Conservation (phyloP, 2,888 invertebrate species). For the Notodonta ziczac region DNA sequence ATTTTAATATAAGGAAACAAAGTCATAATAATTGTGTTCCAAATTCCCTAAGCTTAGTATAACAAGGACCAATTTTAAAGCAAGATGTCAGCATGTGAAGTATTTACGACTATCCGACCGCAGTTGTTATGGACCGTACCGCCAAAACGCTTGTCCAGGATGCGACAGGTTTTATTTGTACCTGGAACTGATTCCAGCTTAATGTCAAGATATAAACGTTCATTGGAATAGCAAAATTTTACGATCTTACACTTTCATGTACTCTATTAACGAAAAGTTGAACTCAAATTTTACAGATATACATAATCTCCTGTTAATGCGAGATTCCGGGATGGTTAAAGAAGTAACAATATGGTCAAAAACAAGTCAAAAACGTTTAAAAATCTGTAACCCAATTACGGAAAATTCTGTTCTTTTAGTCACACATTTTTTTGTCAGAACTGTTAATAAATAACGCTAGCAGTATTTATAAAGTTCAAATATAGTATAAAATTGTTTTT, state of each 20-base stretch:
- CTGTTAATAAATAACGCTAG: too few relatives aligned
- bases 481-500: too few relatives aligned
- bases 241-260: background rate
- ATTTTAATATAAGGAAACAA: background rate
- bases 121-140: slow-evolving; percentile 55
- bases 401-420: too few relatives aligned
- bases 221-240: background rate
- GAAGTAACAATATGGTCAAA: too few relatives aligned
- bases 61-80: slow-evolving; percentile 15
- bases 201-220: slow-evolving; percentile 9
- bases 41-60: background rate
- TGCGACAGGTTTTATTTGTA: slow-evolving; percentile 40
- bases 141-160: slow-evolving; percentile 47
- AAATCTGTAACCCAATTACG: too few relatives aligned
- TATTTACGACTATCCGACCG: slow-evolving; percentile 59
- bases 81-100: slow-evolving; percentile 56
- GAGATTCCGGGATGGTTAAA: too few relatives aligned
- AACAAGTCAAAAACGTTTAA: too few relatives aligned
- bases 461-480: too few relatives aligned
- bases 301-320: too few relatives aligned
- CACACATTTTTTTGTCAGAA: too few relatives aligned
- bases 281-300: too few relatives aligned
- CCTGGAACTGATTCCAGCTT: slow-evolving; percentile 9
- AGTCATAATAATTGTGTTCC: background rate
- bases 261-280: background rate